Conservation (phyloP, 2,888 invertebrate genomes). For the Campaea margaritaria region DNA sequence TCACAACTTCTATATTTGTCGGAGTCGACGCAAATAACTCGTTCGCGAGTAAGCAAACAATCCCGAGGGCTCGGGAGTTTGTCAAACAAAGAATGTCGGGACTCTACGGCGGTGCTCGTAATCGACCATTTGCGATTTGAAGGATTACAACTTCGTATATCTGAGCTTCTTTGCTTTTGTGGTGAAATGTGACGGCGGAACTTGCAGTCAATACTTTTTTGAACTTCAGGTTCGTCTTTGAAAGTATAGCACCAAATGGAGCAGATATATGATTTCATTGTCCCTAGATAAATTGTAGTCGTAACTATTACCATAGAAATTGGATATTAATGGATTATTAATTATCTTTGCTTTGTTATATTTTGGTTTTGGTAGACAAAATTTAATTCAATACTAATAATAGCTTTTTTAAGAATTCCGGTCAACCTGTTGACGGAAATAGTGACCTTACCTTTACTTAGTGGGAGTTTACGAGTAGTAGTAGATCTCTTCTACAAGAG, state of each 20-base stretch:
- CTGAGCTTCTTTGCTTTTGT: conserved; percentile 41
- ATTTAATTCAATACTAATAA: too few species aligned
- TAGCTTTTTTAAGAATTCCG: too few species aligned
- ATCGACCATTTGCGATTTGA: conserved; percentile 52
- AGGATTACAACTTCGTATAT: conserved; percentile 51
- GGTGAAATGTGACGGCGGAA: conserved; percentile 14
- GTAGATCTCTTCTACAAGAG: too few species aligned
- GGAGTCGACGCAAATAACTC: conserved; percentile 24
- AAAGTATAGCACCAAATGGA: neutral
- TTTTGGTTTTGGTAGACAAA: too few species aligned
- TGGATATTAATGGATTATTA: too few species aligned
- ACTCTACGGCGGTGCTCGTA: conserved; percentile 42
- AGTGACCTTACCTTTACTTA: too few species aligned
- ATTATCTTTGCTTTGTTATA: too few species aligned
- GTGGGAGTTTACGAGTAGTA: too few species aligned
- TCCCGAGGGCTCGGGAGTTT: conserved; percentile 46
- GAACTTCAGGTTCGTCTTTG: neutral
- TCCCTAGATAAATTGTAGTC: too few species aligned
- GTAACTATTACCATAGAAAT: too few species aligned
- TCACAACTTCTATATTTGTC: conserved; percentile 14
- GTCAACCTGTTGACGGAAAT: too few species aligned
- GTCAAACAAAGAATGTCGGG: conserved; percentile 51
- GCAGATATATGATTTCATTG: too few species aligned
- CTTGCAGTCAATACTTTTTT: neutral
- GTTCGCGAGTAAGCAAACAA: conserved; percentile 44